Base-by-base conservation (phyloP, 2,888 invertebrate species). In the Baccha elongata region DNA sequence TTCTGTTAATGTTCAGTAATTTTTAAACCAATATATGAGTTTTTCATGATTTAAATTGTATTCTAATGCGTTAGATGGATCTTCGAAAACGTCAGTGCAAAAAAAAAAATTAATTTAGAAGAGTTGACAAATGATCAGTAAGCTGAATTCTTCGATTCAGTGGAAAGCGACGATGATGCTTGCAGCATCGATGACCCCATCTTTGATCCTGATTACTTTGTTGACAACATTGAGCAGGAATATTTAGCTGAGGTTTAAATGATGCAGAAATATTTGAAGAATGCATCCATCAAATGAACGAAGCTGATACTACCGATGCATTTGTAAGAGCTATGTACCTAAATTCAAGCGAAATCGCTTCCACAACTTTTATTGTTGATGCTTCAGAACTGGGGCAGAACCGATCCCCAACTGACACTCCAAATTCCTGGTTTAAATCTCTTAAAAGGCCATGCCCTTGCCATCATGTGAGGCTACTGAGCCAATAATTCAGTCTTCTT, bases 71-170 rank as follows among this genome's bases (percentile, higher is more conserved):
- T 26, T 26, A 26, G 26, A 26, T 4, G 26, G 26, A 26, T 26
- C 11, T 37, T 37, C n/a, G 2, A 37, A 37, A n/a, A n/a, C 1
- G 32, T 1, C 6, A 32, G 11, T 11, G 3, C 37, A 37, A 37
- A 37, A 37, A n/a, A 37, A 11, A 37, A 37, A 37, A 37, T 37
- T 37, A n/a, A 37, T 37, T 37, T 37, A n/a, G 37, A 37, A 37
- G 37, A 37, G n/a, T n/a, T 11, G 37, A 37, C n/a, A n/a, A n/a
- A n/a, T 37, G 32, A 32, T 32, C 32, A 32, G 7, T 32, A 10
- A 10, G 32, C 32, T 32, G 32, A 32, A 32, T 2, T 32, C 8
- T 10, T 37, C n/a, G 4, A 37, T 37, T 37, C 37, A 37, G 4
- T 37, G n/a, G 37, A 37, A 37, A 37, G 37, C 3, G 37, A 37